phyloP scores from a whole-genome alignment of 2,888 invertebrate genomes.

The Ariolimax columbianus region DNA sequence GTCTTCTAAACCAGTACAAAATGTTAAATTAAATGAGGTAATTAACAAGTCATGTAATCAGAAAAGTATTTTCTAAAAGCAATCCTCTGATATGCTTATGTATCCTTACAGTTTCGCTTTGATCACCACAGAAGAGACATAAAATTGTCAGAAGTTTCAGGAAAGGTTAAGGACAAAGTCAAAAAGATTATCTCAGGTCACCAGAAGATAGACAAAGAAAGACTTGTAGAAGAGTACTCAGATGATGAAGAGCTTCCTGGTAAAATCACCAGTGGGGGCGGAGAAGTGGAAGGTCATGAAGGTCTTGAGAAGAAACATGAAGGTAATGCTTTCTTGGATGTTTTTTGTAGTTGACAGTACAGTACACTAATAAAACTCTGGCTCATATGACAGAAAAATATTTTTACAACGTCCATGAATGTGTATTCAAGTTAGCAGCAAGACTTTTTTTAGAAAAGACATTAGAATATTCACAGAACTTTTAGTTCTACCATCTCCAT shows the following conservation, averaged over 20 bases:
- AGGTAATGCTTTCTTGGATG: neutral
- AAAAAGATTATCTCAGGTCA: conserved; percentile 65
- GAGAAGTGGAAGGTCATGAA: conserved; percentile 33
- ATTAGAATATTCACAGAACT: too few relatives aligned
- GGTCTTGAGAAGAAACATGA: neutral
- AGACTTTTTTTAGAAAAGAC: too few relatives aligned
- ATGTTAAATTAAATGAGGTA: too few relatives aligned
- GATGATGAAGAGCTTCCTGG: conserved; percentile 60
- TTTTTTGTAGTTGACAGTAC: too few relatives aligned
- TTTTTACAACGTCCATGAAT: too few relatives aligned
- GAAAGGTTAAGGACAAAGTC: conserved; percentile 70
- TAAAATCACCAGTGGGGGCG: conserved; percentile 48
- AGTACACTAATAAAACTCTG: too few relatives aligned
- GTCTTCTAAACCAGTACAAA: too few relatives aligned
- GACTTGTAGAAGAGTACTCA: conserved; percentile 68
- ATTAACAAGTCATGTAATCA: too few relatives aligned
- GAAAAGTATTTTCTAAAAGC: neutral
- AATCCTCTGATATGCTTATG: neutral
- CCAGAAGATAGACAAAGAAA: conserved; percentile 63
- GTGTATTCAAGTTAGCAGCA: too few relatives aligned
- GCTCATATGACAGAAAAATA: too few relatives aligned
- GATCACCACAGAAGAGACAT: conserved; percentile 69
- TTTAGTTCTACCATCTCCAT: too few relatives aligned
- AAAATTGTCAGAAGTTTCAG: conserved; percentile 68
- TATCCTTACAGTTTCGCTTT: conserved; percentile 83